Base-by-base conservation (phyloP, 2,888 invertebrate species). In the Harmothoe impar region DNA sequence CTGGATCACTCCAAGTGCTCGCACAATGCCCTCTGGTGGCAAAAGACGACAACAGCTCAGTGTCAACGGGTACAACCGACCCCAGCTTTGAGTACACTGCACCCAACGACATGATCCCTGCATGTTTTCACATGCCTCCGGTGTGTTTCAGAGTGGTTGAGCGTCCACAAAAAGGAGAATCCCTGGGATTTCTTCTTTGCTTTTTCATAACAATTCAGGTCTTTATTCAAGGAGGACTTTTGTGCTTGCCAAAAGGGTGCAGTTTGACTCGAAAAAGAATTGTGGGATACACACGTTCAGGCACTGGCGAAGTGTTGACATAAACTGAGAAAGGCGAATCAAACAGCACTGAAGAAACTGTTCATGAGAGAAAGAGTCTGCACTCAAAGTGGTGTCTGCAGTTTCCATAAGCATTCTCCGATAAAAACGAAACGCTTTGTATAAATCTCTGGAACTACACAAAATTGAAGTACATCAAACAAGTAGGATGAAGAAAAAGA, bases 1-100 rank as follows among this genome's bases (percentile, higher is more conserved):
- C 72, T 72, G n/a, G 72, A 72, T 72, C 72, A n/a, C 72, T 72
- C 72, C 72, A 72, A 72, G 72, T n/a, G 72, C 62, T n/a, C 20
- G 62, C 62, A 62, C 62, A 62, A 62, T 62, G 62, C 72, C 72
- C 72, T 29, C 72, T 72, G 31, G 72, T 72, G 72, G 72, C 25
- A 29, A 15, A n/a, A n/a, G 29, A n/a, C 72, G 72, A 72, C 25
- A 72, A 72, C 72, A 72, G 72, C 29, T 15, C 15, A 0, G 72
- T 72, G 72, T 72, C 72, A 72, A 29, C 72, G 29, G 72, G 72
- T 72, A 29, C 72, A 15, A 25, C 72, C 72, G 72, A 72, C 72
- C 72, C 72, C 72, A 72, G 31, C 12, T 17, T 43, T 29, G 72
- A 72, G 72, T 72, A 25, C 72, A 72, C 25, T 72, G 72, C 72